Percentiles rank a stretch among this genome's conserved stretches.
Conservation (phyloP, 1,140 invertebrate species). For the Drosophila parvula region DNA sequence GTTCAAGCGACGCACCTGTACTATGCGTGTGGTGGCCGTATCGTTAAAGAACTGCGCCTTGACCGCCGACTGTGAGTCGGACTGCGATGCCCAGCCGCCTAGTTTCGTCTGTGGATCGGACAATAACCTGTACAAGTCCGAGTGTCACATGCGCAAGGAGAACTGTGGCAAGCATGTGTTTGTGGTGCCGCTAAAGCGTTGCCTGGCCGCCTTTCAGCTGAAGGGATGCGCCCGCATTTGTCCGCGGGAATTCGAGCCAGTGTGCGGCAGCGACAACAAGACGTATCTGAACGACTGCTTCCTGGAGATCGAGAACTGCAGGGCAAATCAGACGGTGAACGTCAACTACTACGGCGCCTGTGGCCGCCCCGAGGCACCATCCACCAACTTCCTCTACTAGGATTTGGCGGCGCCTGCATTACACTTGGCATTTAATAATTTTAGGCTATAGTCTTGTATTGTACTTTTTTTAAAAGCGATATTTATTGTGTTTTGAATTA, state of each 20-base stretch:
- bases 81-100: slow-evolving; percentile 88
- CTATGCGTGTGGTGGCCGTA: slow-evolving; percentile 92
- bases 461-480: slow-evolving; percentile 69
- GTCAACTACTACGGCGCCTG: slow-evolving; percentile 82
- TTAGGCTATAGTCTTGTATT: slow-evolving; percentile 74
- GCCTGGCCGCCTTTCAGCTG: slow-evolving; percentile 92
- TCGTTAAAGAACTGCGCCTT: slow-evolving; percentile 92
- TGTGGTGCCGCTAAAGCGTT: slow-evolving; percentile 93
- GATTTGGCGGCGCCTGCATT: slow-evolving; percentile 16
- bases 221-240: slow-evolving; percentile 94
- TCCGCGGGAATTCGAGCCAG: slow-evolving; percentile 92
- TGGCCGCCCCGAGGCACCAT: slow-evolving; percentile 80
- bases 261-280: slow-evolving; percentile 94
- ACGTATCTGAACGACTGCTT: slow-evolving; percentile 97
- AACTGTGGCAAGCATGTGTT: slow-evolving; percentile 96
- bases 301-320: slow-evolving; percentile 94
- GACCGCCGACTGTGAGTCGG: slow-evolving; percentile 91
- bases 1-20: slow-evolving; percentile 92
- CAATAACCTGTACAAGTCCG: slow-evolving; percentile 95
- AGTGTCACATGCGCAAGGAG: slow-evolving; percentile 96
- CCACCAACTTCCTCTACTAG: slow-evolving; percentile 80
- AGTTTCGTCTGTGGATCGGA: slow-evolving; percentile 96
- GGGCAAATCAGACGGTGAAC: slow-evolving; percentile 86
- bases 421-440: slow-evolving; percentile 77
- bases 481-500: slow-evolving; percentile 80